Evolutionary conservation across 2,797 vertebrate species (phyloP).

Genomic region (Hozukius guyotensis): DNA sequence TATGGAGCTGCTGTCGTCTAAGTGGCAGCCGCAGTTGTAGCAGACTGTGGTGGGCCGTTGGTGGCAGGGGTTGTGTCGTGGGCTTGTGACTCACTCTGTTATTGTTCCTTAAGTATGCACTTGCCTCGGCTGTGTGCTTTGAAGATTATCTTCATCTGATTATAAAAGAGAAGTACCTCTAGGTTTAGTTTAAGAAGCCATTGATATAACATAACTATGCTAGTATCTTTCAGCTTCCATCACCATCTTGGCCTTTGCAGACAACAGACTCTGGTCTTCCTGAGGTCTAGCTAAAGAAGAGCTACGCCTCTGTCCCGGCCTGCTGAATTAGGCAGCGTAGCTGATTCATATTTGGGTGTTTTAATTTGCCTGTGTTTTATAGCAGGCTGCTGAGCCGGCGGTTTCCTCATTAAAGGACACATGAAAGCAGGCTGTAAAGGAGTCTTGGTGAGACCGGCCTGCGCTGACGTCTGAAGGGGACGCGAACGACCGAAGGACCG

Average conservation of each 20-base stretch:
- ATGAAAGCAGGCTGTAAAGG: slow-evolving; percentile 86
- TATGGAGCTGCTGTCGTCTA: slow-evolving; percentile 79
- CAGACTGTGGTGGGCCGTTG: slow-evolving; percentile 73
- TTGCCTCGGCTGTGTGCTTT: slow-evolving; percentile 49
- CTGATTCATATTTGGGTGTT: slow-evolving; percentile 86
- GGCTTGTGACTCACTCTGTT: slow-evolving; percentile 71
- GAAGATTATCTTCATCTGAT: slow-evolving; percentile 35
- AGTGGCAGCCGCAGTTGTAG: slow-evolving; percentile 68
- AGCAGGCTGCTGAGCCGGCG: slow-evolving; percentile 80
- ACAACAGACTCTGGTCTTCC: slow-evolving; percentile 62
- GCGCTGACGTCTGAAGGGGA: slow-evolving; percentile 83
- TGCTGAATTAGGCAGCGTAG: slow-evolving; percentile 55
- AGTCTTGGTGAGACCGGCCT: slow-evolving; percentile 76
- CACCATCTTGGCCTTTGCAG: slow-evolving; percentile 20
- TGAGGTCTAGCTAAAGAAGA: slow-evolving; percentile 47
- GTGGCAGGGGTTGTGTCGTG: slow-evolving; percentile 70
- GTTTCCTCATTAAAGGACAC: slow-evolving; percentile 87
- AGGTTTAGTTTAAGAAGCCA: not conserved
- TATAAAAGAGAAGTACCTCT: slow-evolving; percentile 1
- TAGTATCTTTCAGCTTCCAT: not conserved
- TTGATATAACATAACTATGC: not conserved
- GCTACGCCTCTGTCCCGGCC: slow-evolving; percentile 53
- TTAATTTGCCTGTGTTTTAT: slow-evolving; percentile 83
- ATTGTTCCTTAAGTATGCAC: slow-evolving; percentile 67
- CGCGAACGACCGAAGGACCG: slow-evolving; percentile 45